Conservation (phyloP, 2,888 invertebrate species). For the Chaetogeoica ovagalla region DNA sequence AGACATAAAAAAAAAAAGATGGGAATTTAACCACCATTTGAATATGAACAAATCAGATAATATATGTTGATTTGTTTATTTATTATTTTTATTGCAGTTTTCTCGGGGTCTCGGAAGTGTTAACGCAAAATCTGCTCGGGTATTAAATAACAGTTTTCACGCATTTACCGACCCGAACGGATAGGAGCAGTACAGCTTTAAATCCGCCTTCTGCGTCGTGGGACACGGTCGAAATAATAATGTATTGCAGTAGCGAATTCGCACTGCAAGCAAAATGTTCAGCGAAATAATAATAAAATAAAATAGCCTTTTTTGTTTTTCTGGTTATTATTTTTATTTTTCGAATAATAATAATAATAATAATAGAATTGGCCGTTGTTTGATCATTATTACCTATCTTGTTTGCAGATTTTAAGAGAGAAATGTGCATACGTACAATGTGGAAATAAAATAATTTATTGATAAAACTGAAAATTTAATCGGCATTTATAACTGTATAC, state of each 20-base stretch:
- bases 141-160: conserved; percentile 38
- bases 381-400: background rate
- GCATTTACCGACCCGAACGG: background rate
- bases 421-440: background rate
- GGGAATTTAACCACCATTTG: too few species aligned
- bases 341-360: background rate
- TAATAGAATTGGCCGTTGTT: conserved; percentile 25
- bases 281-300: conserved; percentile 24
- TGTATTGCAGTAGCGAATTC: conserved; percentile 27
- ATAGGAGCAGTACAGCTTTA: background rate
- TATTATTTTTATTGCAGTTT: conserved; percentile 35
- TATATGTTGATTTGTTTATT: conserved; percentile 37
- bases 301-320: conserved; percentile 1
- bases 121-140: conserved; percentile 13
- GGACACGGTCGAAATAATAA: conserved; percentile 38
- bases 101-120: conserved; percentile 30
- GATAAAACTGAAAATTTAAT: background rate
- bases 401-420: background rate
- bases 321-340: background rate
- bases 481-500: background rate
- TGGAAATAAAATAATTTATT: background rate
- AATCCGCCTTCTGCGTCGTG: conserved; percentile 32
- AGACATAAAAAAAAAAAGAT: background rate
- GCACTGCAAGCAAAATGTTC: conserved; percentile 20
- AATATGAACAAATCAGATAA: background rate